Percentiles rank a stretch among this genome's conserved stretches.
These are phyloP conservation scores for Eira barbara DNA, from an alignment of 2,113 vertebrate species.

Conservation along the genomic window DNA sequence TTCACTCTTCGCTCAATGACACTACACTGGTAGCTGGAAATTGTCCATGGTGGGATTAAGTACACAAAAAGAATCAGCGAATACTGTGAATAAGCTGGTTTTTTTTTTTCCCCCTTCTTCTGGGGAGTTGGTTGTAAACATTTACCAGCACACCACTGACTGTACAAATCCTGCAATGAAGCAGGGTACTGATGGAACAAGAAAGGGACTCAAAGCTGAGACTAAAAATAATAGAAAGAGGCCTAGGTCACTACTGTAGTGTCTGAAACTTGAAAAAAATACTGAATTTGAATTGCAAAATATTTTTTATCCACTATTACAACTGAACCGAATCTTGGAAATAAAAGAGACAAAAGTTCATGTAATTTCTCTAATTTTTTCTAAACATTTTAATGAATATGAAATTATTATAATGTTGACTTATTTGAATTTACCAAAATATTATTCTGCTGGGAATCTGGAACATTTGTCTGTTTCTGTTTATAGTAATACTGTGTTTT, in stretches of 20 bases:
- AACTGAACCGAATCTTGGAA: not conserved
- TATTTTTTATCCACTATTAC: not conserved
- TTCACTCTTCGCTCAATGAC: not conserved
- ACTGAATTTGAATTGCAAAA: not conserved
- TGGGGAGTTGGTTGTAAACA: not conserved
- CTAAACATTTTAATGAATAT: not conserved
- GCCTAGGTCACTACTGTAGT: not conserved
- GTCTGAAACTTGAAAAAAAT: not conserved
- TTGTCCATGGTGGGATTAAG: not conserved
- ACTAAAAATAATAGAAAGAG: not conserved
- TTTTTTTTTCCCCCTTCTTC: not conserved
- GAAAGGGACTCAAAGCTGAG: not conserved
- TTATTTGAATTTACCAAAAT: constrained; percentile 11
- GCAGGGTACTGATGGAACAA: not conserved
- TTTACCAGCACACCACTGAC: not conserved
- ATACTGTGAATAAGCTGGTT: not conserved
- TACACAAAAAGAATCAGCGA: not conserved
- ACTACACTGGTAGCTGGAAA: not conserved
- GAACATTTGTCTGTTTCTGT: not conserved
- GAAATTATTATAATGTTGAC: not conserved
- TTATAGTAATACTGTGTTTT: not conserved
- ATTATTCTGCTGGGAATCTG: not conserved
- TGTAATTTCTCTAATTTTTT: not conserved
- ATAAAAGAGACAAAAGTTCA: not conserved
- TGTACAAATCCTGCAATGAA: not conserved